Evolutionary conservation across 2,888 invertebrate species (phyloP), one percentile per base, ranked within the genome.

Genomic region (Melipona beecheii): DNA sequence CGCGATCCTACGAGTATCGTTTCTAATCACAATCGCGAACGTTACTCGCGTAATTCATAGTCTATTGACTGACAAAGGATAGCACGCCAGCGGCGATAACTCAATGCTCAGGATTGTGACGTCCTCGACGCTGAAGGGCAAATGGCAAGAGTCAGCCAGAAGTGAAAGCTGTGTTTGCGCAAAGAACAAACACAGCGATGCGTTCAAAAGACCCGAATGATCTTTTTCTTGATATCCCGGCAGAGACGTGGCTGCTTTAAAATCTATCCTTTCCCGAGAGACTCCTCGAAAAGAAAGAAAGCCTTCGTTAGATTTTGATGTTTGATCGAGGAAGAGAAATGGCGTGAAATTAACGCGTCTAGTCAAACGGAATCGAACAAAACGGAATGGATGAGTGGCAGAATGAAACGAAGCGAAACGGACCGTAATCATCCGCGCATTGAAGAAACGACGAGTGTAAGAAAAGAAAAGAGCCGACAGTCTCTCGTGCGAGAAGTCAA

Each of bases 161-260:
- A 87, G 87, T 87, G 87, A 87, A 87, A 87, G 87, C 64, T 64
- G 21, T 72, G 60, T 84, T 69, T 66, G 83, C 70, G 69, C 70
- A 66, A 75, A 85, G 52, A 60, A 21, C 50, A 4, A 70, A 81
- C 56, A 81, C 56, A 58, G n/a, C 62, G 60, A 54, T 43, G 56
- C 27, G 60, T 31, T 17, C 58, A 21, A 43, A 43, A 64, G 11
- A 31, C 21, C 31, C 19, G 11, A 36, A 13, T 21, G 64, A 31
- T 43, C 43, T 31, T 21, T 64, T 64, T 13, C 31, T 36, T 21
- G 27, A 31, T 19, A 24, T 31, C 11, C 19, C 19, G 19, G 31
- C 2, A 31, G 31, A 31, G 19, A 4, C 62, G 9, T 36, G 9
- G 24, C 24, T 19, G 24, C 49, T 21, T 13, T 36, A 4, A 62